phyloP scores from a whole-genome alignment of 2,888 invertebrate species.

The Leptopilina myrica region DNA sequence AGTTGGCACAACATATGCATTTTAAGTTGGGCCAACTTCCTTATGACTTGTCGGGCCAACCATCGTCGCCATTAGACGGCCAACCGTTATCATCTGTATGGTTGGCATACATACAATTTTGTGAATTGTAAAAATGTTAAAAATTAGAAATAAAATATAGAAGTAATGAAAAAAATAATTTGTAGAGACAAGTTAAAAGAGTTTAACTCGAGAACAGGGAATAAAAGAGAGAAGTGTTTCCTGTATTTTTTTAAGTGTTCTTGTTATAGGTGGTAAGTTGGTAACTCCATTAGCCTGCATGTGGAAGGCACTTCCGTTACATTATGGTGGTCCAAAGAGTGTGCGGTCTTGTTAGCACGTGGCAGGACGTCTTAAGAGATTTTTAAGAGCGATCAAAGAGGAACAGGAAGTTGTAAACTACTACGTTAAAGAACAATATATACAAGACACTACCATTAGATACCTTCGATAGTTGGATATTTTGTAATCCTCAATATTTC shows the following conservation, averaged over 20 bases:
- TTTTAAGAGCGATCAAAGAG: conserved; percentile 45
- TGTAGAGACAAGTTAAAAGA: neutral
- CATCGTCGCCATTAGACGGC: too few relatives aligned
- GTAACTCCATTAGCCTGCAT: conserved; percentile 20
- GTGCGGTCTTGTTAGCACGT: conserved; percentile 47
- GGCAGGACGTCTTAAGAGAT: conserved; percentile 33
- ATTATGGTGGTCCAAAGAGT: conserved; percentile 29
- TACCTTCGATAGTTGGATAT: neutral
- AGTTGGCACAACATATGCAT: too few relatives aligned
- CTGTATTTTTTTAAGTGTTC: neutral
- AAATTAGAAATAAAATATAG: too few relatives aligned
- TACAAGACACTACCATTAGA: conserved; percentile 11
- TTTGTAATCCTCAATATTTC: neutral
- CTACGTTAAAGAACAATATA: neutral
- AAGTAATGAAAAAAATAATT: too few relatives aligned
- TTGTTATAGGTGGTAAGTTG: conserved; percentile 16
- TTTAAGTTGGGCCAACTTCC: too few relatives aligned
- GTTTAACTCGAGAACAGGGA: neutral
- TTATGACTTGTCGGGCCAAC: too few relatives aligned
- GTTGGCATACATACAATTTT: too few relatives aligned
- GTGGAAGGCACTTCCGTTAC: conserved; percentile 21
- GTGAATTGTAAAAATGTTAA: too few relatives aligned
- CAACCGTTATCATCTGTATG: too few relatives aligned
- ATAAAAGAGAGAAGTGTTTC: neutral
- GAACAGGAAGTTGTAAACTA: conserved; percentile 49